Conservation (phyloP, 2,888 invertebrate species). For the Calameuta idolon region DNA sequence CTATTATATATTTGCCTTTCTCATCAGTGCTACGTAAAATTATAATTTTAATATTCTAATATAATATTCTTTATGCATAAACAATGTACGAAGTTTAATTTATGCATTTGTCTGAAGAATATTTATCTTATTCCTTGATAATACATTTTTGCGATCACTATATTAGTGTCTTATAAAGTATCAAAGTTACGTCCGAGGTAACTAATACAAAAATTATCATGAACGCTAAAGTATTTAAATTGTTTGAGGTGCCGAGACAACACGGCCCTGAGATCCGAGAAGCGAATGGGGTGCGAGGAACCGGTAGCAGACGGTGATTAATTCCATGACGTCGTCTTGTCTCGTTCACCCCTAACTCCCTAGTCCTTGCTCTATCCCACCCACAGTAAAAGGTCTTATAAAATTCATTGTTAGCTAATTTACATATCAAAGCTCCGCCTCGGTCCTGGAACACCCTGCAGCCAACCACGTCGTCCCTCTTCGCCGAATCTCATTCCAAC, state of each 20-base stretch:
- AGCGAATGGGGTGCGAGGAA: constrained; percentile 38
- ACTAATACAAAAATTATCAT: too few species aligned
- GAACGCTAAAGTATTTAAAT: neutral
- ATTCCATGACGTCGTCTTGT: constrained; percentile 62
- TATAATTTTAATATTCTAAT: neutral
- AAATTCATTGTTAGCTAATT: constrained; percentile 66
- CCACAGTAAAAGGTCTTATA: constrained; percentile 64
- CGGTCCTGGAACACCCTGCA: constrained; percentile 13
- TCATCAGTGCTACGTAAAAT: neutral
- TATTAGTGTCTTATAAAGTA: too few species aligned
- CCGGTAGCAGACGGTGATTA: constrained; percentile 62
- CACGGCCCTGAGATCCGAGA: constrained; percentile 8
- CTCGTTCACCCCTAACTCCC: constrained; percentile 36
- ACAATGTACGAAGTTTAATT: too few species aligned
- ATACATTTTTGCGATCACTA: too few species aligned
- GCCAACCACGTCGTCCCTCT: constrained; percentile 12
- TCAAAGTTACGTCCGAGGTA: too few species aligned
- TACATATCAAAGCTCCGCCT: constrained; percentile 59
- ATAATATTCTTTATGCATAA: neutral
- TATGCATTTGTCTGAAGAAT: neutral
- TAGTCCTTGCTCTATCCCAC: constrained; percentile 37
- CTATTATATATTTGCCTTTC: too few species aligned
- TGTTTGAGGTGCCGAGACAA: neutral
- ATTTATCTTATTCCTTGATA: too few species aligned
- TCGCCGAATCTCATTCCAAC: neutral